A percentile compares a stretch with the other conserved stretches of the same genome.
Conservation (phyloP, 1,140 invertebrate species). For the Trinorchestia longiramus region DNA sequence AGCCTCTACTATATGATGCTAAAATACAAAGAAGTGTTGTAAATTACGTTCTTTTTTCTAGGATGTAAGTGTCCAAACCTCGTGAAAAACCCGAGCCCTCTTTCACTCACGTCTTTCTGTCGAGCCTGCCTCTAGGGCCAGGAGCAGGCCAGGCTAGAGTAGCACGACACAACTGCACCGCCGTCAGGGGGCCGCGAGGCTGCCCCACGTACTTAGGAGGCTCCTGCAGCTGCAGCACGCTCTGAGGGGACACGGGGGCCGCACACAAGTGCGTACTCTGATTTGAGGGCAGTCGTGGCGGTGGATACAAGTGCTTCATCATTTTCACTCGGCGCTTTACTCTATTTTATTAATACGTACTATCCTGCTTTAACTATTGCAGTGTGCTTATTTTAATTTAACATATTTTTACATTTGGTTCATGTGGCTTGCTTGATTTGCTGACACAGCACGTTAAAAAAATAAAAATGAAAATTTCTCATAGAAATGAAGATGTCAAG, state of each 20-base stretch:
- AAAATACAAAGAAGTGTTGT: no score
- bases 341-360: no score
- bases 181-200: constrained; percentile 72
- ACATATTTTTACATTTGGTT: no score
- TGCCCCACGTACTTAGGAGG: constrained; percentile 69
- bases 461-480: no score
- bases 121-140: background rate
- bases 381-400: no score
- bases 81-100: no score
- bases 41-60: no score
- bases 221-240: constrained; percentile 72
- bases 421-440: no score
- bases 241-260: constrained; percentile 67
- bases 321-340: background rate
- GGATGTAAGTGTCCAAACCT: no score
- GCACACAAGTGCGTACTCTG: background rate
- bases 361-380: no score
- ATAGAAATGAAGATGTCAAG: background rate
- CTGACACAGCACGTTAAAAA: no score
- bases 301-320: background rate
- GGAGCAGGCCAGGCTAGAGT: constrained; percentile 73
- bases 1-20: no score
- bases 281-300: background rate
- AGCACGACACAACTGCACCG: constrained; percentile 73
- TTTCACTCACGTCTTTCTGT: background rate